A percentile compares a stretch with the other conserved stretches of the same genome.
These are phyloP conservation scores for Nannoperca obscura DNA, from an alignment of 2,797 vertebrate genomes.

Conservation along the genomic window DNA sequence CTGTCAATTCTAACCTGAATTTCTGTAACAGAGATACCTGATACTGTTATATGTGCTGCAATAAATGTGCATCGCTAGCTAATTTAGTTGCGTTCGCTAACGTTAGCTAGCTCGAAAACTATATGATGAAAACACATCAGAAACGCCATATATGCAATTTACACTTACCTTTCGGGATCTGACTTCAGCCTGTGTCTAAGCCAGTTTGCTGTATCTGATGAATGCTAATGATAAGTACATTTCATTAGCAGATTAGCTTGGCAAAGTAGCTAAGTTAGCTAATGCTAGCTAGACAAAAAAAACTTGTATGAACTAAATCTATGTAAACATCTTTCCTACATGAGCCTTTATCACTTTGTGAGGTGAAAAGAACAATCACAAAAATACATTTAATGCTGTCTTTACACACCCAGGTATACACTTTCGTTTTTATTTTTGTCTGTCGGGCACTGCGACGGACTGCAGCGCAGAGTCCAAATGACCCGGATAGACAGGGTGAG, in stretches of 20 bases:
- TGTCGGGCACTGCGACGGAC: not conserved
- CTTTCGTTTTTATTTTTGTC: conserved; percentile 23
- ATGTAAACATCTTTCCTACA: not conserved
- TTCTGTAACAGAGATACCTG: not conserved
- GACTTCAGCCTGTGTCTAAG: not conserved
- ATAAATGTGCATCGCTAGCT: not conserved
- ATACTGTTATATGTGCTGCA: not conserved
- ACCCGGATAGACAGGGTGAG: conserved; percentile 61
- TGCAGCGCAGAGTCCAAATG: not conserved
- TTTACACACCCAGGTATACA: not conserved
- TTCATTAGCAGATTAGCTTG: not conserved
- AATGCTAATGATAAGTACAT: not conserved
- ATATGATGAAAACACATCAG: not conserved
- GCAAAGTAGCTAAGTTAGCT: conserved; percentile 26
- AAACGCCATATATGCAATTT: not conserved
- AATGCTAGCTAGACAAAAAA: conserved; percentile 20
- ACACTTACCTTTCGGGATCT: conserved; percentile 48
- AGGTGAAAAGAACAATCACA: not conserved
- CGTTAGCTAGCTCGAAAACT: not conserved
- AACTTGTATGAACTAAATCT: not conserved
- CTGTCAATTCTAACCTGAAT: not conserved
- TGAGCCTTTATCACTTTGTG: not conserved
- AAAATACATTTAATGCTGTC: not conserved
- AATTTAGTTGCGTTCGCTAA: not conserved
- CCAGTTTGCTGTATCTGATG: conserved; percentile 23